Evolutionary conservation across 2,113 vertebrate genomes (phyloP).

Genomic region (Gadus chalcogrammus): DNA sequence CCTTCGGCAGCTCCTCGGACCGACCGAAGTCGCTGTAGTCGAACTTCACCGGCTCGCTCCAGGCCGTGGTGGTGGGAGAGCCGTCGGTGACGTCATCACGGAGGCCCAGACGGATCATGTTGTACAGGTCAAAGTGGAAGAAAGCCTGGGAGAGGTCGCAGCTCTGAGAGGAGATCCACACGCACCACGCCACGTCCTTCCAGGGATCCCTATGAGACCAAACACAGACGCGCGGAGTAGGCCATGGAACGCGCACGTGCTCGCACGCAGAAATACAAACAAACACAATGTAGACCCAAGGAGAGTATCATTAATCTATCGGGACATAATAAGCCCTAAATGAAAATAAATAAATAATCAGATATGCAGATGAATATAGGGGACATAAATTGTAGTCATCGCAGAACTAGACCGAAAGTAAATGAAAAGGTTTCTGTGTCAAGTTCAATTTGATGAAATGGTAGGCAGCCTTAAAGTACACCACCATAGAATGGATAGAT

Average conservation of each 20-base stretch:
- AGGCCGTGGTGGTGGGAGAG: constrained; percentile 15
- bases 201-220: constrained; percentile 48
- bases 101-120: constrained; percentile 55
- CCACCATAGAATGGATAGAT: too few relatives aligned
- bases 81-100: constrained; percentile 27
- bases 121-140: constrained; percentile 41
- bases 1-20: constrained; percentile 18
- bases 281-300: too few relatives aligned
- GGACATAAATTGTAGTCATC: too few relatives aligned
- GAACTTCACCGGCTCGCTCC: constrained; percentile 39
- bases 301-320: too few relatives aligned
- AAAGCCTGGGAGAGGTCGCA: constrained; percentile 64
- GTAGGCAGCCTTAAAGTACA: too few relatives aligned
- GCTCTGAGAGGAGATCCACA: constrained; percentile 43
- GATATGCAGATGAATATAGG: too few relatives aligned
- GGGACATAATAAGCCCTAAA: too few relatives aligned
- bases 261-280: constrained; percentile 10
- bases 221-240: not conserved
- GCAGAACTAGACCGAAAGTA: too few relatives aligned
- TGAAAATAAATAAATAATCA: too few relatives aligned
- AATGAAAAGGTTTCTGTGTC: too few relatives aligned
- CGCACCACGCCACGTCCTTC: constrained; percentile 60
- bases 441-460: too few relatives aligned
- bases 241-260: too few relatives aligned
- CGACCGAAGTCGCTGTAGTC: constrained; percentile 57